Evolutionary conservation across 2,888 invertebrate genomes (phyloP).

Genomic region (Allophyes oxyacanthae): DNA sequence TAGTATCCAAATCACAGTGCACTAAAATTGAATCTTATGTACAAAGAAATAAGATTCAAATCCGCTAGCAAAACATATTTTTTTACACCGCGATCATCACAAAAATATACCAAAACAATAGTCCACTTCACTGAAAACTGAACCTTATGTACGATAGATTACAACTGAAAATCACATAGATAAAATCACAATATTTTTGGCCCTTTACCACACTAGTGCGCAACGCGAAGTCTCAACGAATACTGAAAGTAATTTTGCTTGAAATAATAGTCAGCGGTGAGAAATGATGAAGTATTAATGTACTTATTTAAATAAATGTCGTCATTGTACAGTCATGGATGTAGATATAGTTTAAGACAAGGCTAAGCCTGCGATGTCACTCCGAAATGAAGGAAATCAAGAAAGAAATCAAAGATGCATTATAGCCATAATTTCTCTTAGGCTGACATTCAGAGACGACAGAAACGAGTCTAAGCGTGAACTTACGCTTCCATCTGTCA

Average conservation of each 20-base stretch:
- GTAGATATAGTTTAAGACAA: neutral
- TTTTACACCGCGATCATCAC: neutral
- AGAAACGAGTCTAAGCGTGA: too few species aligned
- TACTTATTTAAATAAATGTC: constrained; percentile 28
- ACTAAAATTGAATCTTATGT: too few species aligned
- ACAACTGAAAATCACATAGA: constrained; percentile 1
- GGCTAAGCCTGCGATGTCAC: too few species aligned
- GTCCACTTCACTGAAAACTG: constrained; percentile 21
- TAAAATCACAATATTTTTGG: neutral
- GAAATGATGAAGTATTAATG: constrained; percentile 5
- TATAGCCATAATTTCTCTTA: too few species aligned
- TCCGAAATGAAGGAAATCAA: too few species aligned
- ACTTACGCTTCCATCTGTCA: too few species aligned
- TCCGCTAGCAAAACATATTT: too few species aligned
- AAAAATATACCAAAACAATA: neutral
- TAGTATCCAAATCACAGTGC: too few species aligned
- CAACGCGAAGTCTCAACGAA: constrained; percentile 14
- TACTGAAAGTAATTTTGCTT: constrained; percentile 38
- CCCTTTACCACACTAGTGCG: constrained; percentile 11
- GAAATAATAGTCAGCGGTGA: constrained; percentile 27
- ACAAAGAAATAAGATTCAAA: too few species aligned
- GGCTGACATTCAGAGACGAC: too few species aligned
- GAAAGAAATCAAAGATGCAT: too few species aligned
- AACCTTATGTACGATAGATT: neutral
- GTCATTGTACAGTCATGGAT: constrained; percentile 22